Evolutionary conservation across 2,797 vertebrate species (phyloP).

Genomic region (Emydoidea blandingii): DNA sequence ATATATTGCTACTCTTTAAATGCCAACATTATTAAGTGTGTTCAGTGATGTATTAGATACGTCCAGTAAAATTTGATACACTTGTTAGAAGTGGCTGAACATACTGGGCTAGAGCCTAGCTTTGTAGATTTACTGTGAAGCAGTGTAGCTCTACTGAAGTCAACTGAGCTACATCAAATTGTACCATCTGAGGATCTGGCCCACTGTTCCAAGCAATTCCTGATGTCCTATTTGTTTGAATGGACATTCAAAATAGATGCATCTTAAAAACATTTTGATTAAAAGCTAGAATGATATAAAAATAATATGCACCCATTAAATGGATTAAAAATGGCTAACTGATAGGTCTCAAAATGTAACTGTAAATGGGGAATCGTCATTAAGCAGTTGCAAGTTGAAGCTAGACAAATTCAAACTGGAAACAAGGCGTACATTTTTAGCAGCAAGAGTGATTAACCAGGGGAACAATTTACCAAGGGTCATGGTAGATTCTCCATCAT

Average conservation of each 20-base stretch:
- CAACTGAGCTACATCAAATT: not conserved
- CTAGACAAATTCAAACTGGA: not conserved
- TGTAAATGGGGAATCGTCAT: not conserved
- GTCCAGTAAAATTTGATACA: not conserved
- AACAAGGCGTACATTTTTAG: not conserved
- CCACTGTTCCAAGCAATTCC: not conserved
- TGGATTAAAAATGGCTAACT: not conserved
- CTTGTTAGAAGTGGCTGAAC: not conserved
- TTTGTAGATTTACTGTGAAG: not conserved
- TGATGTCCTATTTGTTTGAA: not conserved
- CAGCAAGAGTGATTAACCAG: not conserved
- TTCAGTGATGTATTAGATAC: not conserved
- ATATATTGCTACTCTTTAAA: not conserved
- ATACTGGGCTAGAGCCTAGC: not conserved
- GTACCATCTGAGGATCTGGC: rapidly evolving
- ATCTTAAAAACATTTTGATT: not conserved
- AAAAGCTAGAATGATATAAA: not conserved
- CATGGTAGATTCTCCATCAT: not conserved
- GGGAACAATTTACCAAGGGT: not conserved
- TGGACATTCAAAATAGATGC: rapidly evolving
- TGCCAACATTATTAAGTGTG: not conserved
- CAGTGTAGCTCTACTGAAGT: not conserved
- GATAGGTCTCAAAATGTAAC: not conserved
- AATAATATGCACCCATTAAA: not conserved
- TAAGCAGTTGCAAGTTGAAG: not conserved